Base-by-base conservation (phyloP, 1,140 invertebrate species). In the Mactra quadrangularis region DNA sequence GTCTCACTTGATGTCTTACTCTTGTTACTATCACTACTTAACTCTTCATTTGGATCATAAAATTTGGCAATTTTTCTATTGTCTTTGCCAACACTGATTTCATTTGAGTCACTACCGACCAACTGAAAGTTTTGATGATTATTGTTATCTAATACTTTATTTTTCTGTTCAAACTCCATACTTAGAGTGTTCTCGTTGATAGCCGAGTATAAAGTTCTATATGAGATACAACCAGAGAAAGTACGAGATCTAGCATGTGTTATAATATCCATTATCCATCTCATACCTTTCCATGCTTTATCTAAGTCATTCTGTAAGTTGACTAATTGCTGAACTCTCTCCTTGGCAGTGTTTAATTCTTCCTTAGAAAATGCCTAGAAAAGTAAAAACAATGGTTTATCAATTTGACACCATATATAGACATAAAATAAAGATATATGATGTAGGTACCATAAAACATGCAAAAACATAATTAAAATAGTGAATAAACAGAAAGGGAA, bases 201-300 rank as follows among this genome's bases (percentile, higher is more conserved):
- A 27, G 47, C 19, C 47, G 74, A 82, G 45, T 50, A 76, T 38
- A 91, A 83, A 81, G 88, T 72, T 68, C 71, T 82, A 7, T 93
- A 71, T 15, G 87, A 83, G 31, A 94, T 86, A 1, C 92, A 94
- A 53, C 89, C 90, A 41, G 87, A 87, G n/a, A 88, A 84, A 52
- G 88, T 90, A 82, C 96, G 96, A 90, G 98, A 98, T 74, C 98
- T 94, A 0, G 98, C 97, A 90, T 97, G 98, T 0, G 96, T 96
- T 50, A 99, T 97, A 2, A 98, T 95, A 88, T 99, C 97, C 95
- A 98, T 97, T 0, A 99, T 94, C 98, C 98, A 99, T 17, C 98
- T 95, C 3, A 97, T 96, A 29, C 96, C 95, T 90, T 98, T 98
- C 98, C 98, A 99, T 0, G 97, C 95, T 45, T 89, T 88, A 62